These are phyloP conservation scores for Petroica traversi DNA, from an alignment of 2,113 vertebrate species.

Conservation along the genomic window DNA sequence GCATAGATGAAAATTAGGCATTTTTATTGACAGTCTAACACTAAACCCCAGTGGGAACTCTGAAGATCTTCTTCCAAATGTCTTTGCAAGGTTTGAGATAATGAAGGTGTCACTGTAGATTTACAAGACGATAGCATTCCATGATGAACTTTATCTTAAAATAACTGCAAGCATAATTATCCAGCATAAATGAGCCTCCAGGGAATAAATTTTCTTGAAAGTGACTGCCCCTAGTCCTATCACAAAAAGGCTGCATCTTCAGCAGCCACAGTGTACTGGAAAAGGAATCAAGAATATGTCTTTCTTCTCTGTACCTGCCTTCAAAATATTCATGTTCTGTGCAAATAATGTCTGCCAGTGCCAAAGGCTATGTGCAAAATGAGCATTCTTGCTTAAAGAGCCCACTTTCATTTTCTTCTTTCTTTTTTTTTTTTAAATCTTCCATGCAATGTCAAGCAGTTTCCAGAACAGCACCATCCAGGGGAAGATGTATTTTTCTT, in stretches of 20 bases:
- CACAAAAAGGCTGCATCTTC: not conserved
- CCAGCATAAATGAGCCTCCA: not conserved
- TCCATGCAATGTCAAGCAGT: not conserved
- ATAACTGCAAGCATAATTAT: constrained; percentile 33
- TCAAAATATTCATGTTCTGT: not conserved
- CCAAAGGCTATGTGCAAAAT: not conserved
- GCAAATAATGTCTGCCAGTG: not conserved
- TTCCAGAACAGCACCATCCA: not conserved
- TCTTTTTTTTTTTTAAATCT: not conserved
- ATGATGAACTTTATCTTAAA: constrained; percentile 34
- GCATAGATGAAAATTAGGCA: not conserved
- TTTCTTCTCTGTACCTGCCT: not conserved
- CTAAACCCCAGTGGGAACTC: not conserved
- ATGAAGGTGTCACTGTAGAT: constrained; percentile 17
- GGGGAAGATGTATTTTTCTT: not conserved
- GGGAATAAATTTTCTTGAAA: constrained; percentile 16
- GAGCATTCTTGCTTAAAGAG: not conserved
- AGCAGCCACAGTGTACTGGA: not conserved
- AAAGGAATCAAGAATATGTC: not conserved
- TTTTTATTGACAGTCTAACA: not conserved
- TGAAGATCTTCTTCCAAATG: not conserved
- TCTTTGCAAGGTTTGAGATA: not conserved
- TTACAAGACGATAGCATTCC: not conserved
- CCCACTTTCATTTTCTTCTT: not conserved
- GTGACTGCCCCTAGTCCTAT: not conserved